Evolutionary conservation across 2,888 invertebrate genomes (phyloP).

Genomic region (Chirona hameri): DNA sequence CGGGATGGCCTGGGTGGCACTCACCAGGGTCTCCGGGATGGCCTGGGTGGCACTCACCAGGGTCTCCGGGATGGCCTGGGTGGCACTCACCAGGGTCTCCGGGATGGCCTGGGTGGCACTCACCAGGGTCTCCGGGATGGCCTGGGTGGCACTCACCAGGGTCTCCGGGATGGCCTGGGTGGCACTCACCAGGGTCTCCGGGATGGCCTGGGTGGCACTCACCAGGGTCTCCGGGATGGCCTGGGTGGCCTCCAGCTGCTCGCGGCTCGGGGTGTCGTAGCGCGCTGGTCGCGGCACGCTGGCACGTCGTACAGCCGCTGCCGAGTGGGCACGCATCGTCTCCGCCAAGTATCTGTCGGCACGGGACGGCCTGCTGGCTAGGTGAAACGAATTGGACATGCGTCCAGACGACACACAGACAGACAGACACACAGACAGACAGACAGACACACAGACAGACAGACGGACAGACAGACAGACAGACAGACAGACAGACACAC

Average conservation of each 20-base stretch:
- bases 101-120: too few relatives aligned
- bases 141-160: too few relatives aligned
- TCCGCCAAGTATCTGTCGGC: constrained; percentile 24
- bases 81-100: too few relatives aligned
- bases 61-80: too few relatives aligned
- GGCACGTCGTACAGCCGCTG: background rate
- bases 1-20: too few relatives aligned
- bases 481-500: background rate
- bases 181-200: too few relatives aligned
- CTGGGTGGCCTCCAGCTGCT: constrained; percentile 10
- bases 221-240: background rate
- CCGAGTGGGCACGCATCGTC: background rate
- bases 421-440: background rate
- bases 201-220: background rate
- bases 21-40: too few relatives aligned
- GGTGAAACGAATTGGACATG: background rate
- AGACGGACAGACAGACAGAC: background rate
- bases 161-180: too few relatives aligned
- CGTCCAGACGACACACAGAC: background rate
- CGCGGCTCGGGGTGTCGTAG: constrained; percentile 4
- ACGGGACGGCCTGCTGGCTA: background rate
- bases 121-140: too few relatives aligned
- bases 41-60: too few relatives aligned
- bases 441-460: background rate
- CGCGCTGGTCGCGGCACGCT: background rate